Conservation (phyloP, 2,888 invertebrate genomes). For the Hoplodrina blanda region DNA sequence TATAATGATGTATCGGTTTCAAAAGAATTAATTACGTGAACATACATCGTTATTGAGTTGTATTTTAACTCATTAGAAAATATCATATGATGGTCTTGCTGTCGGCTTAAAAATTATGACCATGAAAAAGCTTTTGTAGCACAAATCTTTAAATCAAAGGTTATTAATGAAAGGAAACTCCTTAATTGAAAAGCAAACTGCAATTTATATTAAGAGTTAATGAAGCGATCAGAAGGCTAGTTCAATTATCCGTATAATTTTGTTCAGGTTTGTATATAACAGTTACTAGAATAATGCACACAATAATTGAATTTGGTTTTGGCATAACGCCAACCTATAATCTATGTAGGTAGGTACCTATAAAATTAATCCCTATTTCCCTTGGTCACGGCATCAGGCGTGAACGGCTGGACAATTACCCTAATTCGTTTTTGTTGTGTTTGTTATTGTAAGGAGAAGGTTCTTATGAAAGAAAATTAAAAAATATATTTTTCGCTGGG, state of each 20-base stretch:
- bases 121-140: neutral
- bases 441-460: too few species aligned
- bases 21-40: neutral
- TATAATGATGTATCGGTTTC: neutral
- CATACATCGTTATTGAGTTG: neutral
- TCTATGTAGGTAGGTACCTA: too few species aligned
- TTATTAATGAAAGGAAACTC: neutral
- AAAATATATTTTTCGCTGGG: too few species aligned
- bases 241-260: constrained; percentile 3
- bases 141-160: neutral
- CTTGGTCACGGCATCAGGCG: too few species aligned
- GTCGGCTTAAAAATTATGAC: neutral
- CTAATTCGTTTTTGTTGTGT: too few species aligned
- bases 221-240: constrained; percentile 8
- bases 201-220: neutral
- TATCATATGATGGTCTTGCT: neutral
- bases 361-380: too few species aligned
- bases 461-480: too few species aligned
- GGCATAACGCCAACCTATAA: too few species aligned
- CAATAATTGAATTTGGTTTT: too few species aligned
- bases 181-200: neutral
- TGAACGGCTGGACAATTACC: too few species aligned
- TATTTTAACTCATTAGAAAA: neutral
- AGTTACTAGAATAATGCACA: neutral
- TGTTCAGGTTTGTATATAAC: neutral